phyloP scores from a whole-genome alignment of 2,797 vertebrate species.

The Sparus aurata region DNA sequence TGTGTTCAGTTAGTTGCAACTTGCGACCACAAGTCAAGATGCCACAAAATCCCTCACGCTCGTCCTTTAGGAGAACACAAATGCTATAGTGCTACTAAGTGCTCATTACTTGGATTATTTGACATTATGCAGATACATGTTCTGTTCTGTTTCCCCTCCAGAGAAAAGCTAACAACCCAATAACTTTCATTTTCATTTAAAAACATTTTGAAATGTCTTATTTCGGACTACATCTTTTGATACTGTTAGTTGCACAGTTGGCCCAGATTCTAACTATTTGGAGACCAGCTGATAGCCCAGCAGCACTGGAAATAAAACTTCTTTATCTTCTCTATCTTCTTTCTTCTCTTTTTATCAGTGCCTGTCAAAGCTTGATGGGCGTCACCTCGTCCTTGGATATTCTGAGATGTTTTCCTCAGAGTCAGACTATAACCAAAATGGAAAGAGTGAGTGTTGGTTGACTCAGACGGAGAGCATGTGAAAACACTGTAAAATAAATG shows the following conservation, averaged over 20 bases:
- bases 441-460: constrained; percentile 14
- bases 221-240: not conserved
- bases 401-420: constrained; percentile 22
- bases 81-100: too few species aligned
- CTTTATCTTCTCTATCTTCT: not conserved
- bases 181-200: not conserved
- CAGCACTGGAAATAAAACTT: not conserved
- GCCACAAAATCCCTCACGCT: too few species aligned
- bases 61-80: too few species aligned
- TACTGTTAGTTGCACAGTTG: not conserved
- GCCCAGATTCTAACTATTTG: not conserved
- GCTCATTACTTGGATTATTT: not conserved
- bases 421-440: constrained; percentile 12
- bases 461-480: not conserved
- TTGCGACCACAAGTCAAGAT: too few species aligned
- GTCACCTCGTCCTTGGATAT: not conserved
- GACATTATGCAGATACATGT: not conserved
- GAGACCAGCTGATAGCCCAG: not conserved
- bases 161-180: not conserved
- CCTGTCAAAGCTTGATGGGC: not conserved
- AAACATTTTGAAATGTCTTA: not conserved
- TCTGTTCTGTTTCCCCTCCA: not conserved
- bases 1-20: too few species aligned
- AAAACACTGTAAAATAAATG: constrained; percentile 25
- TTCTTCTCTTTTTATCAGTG: not conserved